Evolutionary conservation across 2,888 invertebrate genomes (phyloP).

Genomic region (Steinernema scapterisci): DNA sequence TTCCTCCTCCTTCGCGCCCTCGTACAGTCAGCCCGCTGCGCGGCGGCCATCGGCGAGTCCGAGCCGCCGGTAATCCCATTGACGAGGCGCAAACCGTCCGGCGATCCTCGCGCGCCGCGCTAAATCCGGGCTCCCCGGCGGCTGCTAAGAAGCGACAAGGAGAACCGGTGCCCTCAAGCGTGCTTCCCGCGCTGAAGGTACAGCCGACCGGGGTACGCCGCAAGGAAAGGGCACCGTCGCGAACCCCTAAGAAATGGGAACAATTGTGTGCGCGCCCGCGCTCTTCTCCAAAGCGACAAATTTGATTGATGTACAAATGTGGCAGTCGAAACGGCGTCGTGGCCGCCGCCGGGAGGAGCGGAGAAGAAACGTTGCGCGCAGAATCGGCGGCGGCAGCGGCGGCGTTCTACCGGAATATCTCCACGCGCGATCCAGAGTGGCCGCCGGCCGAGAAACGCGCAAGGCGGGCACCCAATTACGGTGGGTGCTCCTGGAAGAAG

Average conservation of each 20-base stretch:
- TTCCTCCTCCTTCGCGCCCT: background rate
- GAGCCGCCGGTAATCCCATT: conserved; percentile 6
- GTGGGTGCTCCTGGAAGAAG: background rate
- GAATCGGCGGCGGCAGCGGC: conserved; percentile 1
- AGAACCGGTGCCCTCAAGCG: conserved; percentile 14
- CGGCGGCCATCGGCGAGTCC: background rate
- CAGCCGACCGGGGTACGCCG: no score
- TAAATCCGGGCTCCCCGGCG: background rate
- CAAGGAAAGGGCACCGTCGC: background rate
- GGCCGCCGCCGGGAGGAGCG: background rate
- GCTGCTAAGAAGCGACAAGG: background rate
- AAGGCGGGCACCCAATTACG: conserved; percentile 17
- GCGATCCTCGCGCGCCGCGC: background rate
- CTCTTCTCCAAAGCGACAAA: conserved; percentile 16
- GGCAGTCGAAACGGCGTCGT: conserved; percentile 12
- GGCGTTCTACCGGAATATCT: conserved; percentile 26
- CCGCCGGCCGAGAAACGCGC: background rate
- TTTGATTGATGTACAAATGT: conserved; percentile 31
- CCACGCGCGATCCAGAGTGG: conserved; percentile 6
- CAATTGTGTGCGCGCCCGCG: conserved; percentile 27
- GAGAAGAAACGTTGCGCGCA: conserved; percentile 29
- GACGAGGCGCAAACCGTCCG: background rate
- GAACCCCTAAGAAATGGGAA: conserved; percentile 11
- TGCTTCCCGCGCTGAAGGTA: background rate
- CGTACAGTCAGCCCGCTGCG: background rate